These are phyloP conservation scores for Drosophila nikananu DNA, from an alignment of 1,140 invertebrate genomes.

Conservation along the genomic window DNA sequence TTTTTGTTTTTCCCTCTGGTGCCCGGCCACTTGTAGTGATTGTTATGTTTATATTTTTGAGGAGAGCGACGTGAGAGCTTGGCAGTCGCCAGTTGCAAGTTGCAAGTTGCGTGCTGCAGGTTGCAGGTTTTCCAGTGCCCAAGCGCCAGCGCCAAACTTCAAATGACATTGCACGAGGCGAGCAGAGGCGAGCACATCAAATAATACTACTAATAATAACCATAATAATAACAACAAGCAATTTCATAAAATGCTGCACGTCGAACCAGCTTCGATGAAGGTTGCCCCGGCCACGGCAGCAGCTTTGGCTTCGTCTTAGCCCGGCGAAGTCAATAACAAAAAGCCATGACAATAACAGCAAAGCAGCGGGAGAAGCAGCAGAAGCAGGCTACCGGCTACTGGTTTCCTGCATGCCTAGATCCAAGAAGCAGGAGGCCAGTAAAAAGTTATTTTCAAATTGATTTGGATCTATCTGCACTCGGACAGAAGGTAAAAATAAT, in stretches of 20 bases:
- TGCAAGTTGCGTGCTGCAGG: constrained; percentile 14
- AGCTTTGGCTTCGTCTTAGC: constrained; percentile 23
- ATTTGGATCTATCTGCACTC: constrained; percentile 33
- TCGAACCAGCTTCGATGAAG: constrained; percentile 50
- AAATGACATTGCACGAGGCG: constrained; percentile 63
- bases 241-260: constrained; percentile 79
- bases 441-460: constrained; percentile 47
- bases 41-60: constrained; percentile 80
- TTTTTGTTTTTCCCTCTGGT: constrained; percentile 42
- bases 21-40: constrained; percentile 62
- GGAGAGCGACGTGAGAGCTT: constrained; percentile 64
- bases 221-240: constrained; percentile 82
- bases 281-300: constrained; percentile 18
- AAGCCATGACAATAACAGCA: constrained; percentile 71
- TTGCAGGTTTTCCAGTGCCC: background rate
- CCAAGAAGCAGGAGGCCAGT: constrained; percentile 11
- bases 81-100: constrained; percentile 30
- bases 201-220: constrained; percentile 80
- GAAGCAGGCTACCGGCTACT: constrained; percentile 41
- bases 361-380: constrained; percentile 46
- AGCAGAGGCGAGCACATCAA: constrained; percentile 43
- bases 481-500: constrained; percentile 22
- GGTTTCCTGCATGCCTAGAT: constrained; percentile 37
- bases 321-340: constrained; percentile 71
- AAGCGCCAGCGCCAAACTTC: constrained; percentile 62